phyloP scores from a whole-genome alignment of 2,797 vertebrate genomes.

The Anguilla megastoma region DNA sequence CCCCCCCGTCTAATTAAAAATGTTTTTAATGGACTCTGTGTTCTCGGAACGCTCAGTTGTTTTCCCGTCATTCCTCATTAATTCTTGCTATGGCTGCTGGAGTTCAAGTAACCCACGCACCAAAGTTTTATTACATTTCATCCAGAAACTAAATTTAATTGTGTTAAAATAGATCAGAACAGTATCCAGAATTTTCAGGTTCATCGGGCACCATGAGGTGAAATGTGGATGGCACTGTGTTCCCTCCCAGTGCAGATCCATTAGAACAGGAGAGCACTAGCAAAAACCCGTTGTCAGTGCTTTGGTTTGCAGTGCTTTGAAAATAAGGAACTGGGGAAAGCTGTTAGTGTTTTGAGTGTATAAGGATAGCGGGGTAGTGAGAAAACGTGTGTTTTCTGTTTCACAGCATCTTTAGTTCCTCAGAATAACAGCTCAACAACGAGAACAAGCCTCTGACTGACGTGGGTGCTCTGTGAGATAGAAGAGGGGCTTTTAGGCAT shows the following conservation, averaged over 20 bases:
- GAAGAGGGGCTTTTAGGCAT: slow-evolving; percentile 1
- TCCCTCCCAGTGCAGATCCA: neutral
- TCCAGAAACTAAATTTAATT: neutral
- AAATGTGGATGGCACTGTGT: neutral
- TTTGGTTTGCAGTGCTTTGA: neutral
- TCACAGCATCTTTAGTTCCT: neutral
- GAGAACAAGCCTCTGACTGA: neutral
- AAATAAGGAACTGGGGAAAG: neutral
- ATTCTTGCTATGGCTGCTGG: neutral
- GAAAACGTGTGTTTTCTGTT: neutral
- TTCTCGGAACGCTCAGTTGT: neutral
- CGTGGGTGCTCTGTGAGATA: neutral
- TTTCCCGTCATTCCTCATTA: slow-evolving; percentile 5
- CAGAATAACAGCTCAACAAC: neutral
- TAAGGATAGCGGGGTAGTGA: neutral
- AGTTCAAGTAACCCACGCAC: neutral
- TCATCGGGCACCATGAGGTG: neutral
- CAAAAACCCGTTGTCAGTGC: neutral
- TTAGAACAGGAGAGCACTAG: neutral
- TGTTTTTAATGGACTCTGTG: neutral
- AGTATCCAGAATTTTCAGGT: neutral
- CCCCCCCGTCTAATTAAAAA: neutral
- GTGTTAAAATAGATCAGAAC: neutral
- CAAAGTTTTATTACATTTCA: slow-evolving; percentile 3
- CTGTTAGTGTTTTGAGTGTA: neutral